Evolutionary conservation across 2,113 vertebrate species (phyloP).

Genomic region (Phrynosoma platyrhinos): DNA sequence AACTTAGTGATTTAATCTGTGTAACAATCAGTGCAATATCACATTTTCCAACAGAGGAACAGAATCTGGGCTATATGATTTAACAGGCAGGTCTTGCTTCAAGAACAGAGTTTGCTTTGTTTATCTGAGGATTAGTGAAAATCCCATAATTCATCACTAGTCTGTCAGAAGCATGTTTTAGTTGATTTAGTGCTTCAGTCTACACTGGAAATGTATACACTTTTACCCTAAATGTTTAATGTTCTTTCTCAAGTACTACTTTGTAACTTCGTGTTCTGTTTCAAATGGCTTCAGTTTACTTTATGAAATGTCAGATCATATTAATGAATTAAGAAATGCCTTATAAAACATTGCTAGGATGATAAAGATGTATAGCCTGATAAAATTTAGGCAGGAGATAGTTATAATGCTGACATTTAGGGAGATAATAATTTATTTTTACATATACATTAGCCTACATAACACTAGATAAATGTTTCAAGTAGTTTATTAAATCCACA

Average conservation of each 20-base stretch:
- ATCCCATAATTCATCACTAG: conserved; percentile 72
- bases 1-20: conserved; percentile 56
- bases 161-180: conserved; percentile 68
- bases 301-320: conserved; percentile 48
- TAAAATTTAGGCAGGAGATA: conserved; percentile 8
- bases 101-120: conserved; percentile 72
- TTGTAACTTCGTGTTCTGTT: conserved; percentile 55
- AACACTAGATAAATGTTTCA: neutral
- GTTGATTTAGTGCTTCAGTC: conserved; percentile 61
- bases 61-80: conserved; percentile 58
- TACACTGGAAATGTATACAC: conserved; percentile 56
- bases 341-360: conserved; percentile 14
- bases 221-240: conserved; percentile 62
- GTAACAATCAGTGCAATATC: conserved; percentile 63
- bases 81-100: conserved; percentile 62
- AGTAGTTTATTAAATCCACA: conserved; percentile 21
- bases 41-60: conserved; percentile 65
- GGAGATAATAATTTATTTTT: conserved; percentile 35
- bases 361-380: conserved; percentile 32
- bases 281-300: conserved; percentile 46
- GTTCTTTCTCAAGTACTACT: conserved; percentile 59
- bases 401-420: conserved; percentile 34
- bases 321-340: conserved; percentile 56
- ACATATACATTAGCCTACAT: neutral
- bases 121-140: conserved; percentile 76